These are phyloP conservation scores for Echiichthys vipera DNA, from an alignment of 2,797 vertebrate species.

Conservation along the genomic window DNA sequence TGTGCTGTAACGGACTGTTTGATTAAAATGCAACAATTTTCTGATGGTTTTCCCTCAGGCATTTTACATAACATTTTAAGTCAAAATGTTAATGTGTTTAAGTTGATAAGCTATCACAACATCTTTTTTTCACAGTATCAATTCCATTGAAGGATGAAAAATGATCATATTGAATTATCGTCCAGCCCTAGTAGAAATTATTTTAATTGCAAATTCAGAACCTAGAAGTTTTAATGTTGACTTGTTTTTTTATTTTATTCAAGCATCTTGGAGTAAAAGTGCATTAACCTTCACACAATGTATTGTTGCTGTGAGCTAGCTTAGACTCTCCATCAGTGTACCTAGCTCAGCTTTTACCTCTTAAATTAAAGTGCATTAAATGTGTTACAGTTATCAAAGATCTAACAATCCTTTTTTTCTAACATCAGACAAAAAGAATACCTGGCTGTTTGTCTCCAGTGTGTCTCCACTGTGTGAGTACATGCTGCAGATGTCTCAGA, in stretches of 20 bases:
- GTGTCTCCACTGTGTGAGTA: constrained; percentile 71
- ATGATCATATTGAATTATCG: no score
- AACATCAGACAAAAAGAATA: constrained; percentile 60
- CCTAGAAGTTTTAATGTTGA: no score
- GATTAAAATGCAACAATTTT: no score
- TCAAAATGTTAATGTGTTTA: no score
- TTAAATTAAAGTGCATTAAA: not conserved
- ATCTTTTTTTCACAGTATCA: no score
- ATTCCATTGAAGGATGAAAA: no score
- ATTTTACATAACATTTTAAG: no score
- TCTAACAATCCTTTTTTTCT: constrained; percentile 28
- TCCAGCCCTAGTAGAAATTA: no score
- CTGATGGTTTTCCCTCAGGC: no score
- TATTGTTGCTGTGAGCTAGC: no score
- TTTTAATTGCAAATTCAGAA: not conserved
- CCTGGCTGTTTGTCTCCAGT: constrained; percentile 71
- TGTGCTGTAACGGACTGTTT: no score
- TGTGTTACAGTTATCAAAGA: not conserved
- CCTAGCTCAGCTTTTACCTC: not conserved
- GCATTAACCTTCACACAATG: not conserved
- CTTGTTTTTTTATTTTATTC: not conserved
- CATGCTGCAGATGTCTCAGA: constrained; percentile 43
- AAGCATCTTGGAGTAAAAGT: not conserved
- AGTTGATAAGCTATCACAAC: no score
- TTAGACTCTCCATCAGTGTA: not conserved